Evolutionary conservation across 2,113 vertebrate genomes (phyloP), one percentile per base, ranked within the genome.

Genomic region (Stercorarius parasiticus): DNA sequence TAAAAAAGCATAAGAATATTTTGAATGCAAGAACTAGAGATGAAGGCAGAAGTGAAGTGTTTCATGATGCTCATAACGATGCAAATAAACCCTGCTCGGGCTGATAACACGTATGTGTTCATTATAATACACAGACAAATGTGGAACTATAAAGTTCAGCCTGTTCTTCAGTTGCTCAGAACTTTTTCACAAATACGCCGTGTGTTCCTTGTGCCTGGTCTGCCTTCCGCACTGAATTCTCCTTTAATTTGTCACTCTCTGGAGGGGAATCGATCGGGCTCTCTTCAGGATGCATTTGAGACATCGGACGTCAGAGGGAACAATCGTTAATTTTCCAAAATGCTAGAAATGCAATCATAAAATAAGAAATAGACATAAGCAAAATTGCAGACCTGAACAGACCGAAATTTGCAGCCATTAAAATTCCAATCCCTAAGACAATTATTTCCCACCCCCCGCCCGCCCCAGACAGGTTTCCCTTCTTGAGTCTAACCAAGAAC

Each of bases 41-140:
- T 38, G 1, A 22, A 67, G 47, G 79, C 49, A 34, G 55, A 69
- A 76, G 16, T 6, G 8, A 65, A 12, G 13, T 11, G 8, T 13
- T 42, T 11, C 49, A 1, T 5, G 15, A 8, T 34, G 8, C 32
- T 74, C 22, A 0, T 10, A 4, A 8, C 15, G 6, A 23, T 17
- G 43, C 49, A 49, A 6, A 43, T 38, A 29, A 43, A 14, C 26
- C 58, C 72, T 6, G 69, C 58, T 6, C 0, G 1, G 5, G 58
- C 59, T 19, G 56, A 3, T 52, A 18, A 12, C 45, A 6, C 3
- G 3, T 9, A 2, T 5, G 21, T 16, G 58, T 47, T 23, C 36
- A 0, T 20, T 30, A 5, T 2, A 1, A 5, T 3, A 1, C 6
- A 4, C 49, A 3, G 61, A 5, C 7, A 18, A 19, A 43, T 0